Conservation (phyloP, 2,888 invertebrate species). For the Furcula furcula region DNA sequence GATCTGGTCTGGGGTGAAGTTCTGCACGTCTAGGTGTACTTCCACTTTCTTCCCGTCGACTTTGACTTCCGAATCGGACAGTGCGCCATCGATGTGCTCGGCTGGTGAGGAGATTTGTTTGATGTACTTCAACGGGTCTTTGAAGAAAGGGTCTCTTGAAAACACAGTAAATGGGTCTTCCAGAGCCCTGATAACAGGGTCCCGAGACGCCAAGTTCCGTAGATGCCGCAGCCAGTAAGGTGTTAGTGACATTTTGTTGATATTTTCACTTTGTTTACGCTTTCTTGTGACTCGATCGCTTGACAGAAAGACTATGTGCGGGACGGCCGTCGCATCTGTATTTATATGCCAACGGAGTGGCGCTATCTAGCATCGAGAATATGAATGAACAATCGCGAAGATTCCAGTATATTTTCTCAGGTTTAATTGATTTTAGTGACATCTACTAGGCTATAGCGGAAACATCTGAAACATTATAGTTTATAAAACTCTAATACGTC, state of each 20-base stretch:
- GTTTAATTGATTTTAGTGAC: constrained; percentile 27
- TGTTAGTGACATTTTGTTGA: constrained; percentile 58
- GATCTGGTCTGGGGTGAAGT: constrained; percentile 90
- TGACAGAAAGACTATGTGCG: too few relatives aligned
- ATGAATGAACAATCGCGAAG: constrained; percentile 45
- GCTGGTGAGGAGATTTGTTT: constrained; percentile 45
- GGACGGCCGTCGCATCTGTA: constrained; percentile 17
- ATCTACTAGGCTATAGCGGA: constrained; percentile 37
- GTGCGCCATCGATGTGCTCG: constrained; percentile 69
- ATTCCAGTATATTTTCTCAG: constrained; percentile 32
- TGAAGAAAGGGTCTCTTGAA: constrained; percentile 65
- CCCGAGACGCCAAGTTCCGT: constrained; percentile 57
- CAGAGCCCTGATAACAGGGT: constrained; percentile 52
- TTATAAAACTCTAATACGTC: too few relatives aligned
- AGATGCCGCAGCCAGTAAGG: constrained; percentile 74
- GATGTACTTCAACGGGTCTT: constrained; percentile 60
- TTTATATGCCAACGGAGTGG: constrained; percentile 51
- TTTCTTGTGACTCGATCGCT: too few relatives aligned
- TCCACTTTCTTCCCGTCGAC: constrained; percentile 86
- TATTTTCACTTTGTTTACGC: constrained; percentile 4
- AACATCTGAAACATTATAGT: too few relatives aligned
- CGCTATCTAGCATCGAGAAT: constrained; percentile 57
- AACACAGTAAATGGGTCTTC: constrained; percentile 63
- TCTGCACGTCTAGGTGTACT: constrained; percentile 88
- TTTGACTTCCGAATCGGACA: constrained; percentile 79